Evolutionary conservation across 1,140 invertebrate species (phyloP).

Genomic region (Babylonia areolata): DNA sequence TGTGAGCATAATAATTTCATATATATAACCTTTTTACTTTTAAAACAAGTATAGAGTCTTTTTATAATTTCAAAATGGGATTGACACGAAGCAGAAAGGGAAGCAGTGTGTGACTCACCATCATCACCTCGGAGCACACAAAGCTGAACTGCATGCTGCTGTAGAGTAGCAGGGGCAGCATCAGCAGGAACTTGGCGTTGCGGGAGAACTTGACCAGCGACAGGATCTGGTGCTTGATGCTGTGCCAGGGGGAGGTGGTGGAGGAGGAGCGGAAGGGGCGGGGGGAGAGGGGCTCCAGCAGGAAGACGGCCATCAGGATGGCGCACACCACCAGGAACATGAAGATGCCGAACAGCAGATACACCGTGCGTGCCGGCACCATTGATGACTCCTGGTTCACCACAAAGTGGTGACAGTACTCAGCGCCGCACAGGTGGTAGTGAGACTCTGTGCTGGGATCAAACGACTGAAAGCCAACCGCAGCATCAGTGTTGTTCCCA

Average conservation of each 20-base stretch:
- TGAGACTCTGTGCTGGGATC: slow-evolving; percentile 4
- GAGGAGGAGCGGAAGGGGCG: slow-evolving; percentile 23
- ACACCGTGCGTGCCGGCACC: slow-evolving; percentile 47
- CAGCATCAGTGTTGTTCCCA: not conserved
- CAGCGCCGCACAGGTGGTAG: slow-evolving; percentile 51
- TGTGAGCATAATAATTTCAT: too few relatives aligned
- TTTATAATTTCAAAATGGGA: too few relatives aligned
- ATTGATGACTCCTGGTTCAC: slow-evolving; percentile 40
- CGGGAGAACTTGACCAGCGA: slow-evolving; percentile 57
- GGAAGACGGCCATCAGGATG: slow-evolving; percentile 55
- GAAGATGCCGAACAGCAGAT: slow-evolving; percentile 63
- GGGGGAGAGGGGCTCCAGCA: slow-evolving; percentile 60
- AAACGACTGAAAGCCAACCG: not conserved
- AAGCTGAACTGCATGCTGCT: slow-evolving; percentile 59
- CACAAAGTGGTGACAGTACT: slow-evolving; percentile 58
- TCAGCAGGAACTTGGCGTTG: slow-evolving; percentile 53
- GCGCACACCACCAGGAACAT: slow-evolving; percentile 53
- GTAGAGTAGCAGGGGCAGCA: slow-evolving; percentile 55
- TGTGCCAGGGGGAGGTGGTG: slow-evolving; percentile 22
- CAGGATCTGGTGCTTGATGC: slow-evolving; percentile 50
- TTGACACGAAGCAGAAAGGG: too few relatives aligned
- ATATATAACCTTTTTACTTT: too few relatives aligned
- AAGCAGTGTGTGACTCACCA: slow-evolving; percentile 50
- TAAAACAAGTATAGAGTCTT: too few relatives aligned
- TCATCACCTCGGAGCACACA: slow-evolving; percentile 59